phyloP scores from a whole-genome alignment of 2,888 invertebrate species.

The Amphiduros pacificus region DNA sequence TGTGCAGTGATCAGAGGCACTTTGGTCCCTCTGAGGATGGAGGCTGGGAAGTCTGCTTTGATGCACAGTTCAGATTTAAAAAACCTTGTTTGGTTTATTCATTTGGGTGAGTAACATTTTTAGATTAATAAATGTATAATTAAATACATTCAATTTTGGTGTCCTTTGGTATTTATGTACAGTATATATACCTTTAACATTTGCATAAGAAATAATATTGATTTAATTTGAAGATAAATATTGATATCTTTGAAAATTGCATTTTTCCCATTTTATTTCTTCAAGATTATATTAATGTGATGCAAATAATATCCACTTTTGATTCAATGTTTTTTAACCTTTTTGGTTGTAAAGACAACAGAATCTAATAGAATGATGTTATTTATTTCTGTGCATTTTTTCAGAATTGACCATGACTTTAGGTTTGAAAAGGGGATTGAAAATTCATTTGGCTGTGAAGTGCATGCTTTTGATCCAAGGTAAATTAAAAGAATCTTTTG shows the following conservation, averaged over 20 bases:
- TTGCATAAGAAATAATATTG: neutral
- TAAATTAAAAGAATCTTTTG: constrained; percentile 21
- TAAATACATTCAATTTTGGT: neutral
- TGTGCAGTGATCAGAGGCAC: constrained; percentile 29
- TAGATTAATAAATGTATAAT: neutral
- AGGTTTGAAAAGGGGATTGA: constrained; percentile 44
- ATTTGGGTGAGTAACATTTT: constrained; percentile 41
- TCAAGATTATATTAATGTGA: neutral
- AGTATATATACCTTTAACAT: neutral
- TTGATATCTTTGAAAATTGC: neutral
- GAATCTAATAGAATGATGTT: neutral
- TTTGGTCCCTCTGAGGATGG: constrained; percentile 52
- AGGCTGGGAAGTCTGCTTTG: constrained; percentile 55
- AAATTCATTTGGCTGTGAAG: constrained; percentile 41
- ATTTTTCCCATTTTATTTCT: neutral
- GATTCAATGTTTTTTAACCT: neutral
- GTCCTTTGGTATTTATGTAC: neutral
- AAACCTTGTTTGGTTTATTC: constrained; percentile 51
- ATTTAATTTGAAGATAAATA: neutral
- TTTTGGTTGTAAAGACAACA: too few relatives aligned
- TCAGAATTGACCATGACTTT: constrained; percentile 52
- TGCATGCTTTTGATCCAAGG: constrained; percentile 58
- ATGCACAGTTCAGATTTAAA: constrained; percentile 41
- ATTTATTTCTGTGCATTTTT: constrained; percentile 11
- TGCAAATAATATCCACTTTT: neutral